Base-by-base conservation (phyloP, 2,888 invertebrate species). In the Rambutsinella grinnellia region DNA sequence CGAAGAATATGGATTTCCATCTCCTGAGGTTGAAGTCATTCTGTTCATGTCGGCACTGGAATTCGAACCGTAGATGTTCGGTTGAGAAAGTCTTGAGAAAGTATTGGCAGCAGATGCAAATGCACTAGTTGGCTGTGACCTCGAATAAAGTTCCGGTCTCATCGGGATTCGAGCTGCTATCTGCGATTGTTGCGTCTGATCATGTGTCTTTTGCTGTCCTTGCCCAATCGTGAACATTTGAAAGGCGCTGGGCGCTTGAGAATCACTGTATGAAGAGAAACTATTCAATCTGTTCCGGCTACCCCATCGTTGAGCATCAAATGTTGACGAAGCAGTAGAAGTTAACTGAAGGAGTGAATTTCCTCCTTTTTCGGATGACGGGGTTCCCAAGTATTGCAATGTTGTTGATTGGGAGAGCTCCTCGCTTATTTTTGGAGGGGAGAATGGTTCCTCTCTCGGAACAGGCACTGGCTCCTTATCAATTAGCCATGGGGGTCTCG, bases 221-320 rank as follows among this genome's bases (percentile, higher is more conserved):
- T 66, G 53, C 8, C 57, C 58, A 13, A 61, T 26, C 2, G 57
- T 54, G n/a, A 58, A 62, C 47, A 67, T 27, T 24, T 74, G 74
- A 54, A 67, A 74, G 1, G 74, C 74, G 56, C 74, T 65, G 62
- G 70, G 15, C 15, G 24, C 17, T 19, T 53, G 6, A n/a, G 19
- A 19, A 13, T 47, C 27, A 8, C 6, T 8, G 6, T 13, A 5
- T 5, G 36, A 36, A 5, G 6, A 5, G 36, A 36, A 36, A 13
- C 36, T 13, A 8, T 36, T 13, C 36, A 36, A 36, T 36, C 36
- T 36, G 5, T 13, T 5, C 5, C 13, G 5, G 13, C 6, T 36
- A 5, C 36, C 5, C 5, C 6, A 36, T 8, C 36, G 5, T 8
- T 5, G 5, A 8, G 6, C 36, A 13, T 36, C 13, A 36, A 36